A percentile compares a stretch with the other conserved stretches of the same genome.
These are phyloP conservation scores for Scomber japonicus DNA, from an alignment of 2,113 vertebrate species.

Conservation along the genomic window DNA sequence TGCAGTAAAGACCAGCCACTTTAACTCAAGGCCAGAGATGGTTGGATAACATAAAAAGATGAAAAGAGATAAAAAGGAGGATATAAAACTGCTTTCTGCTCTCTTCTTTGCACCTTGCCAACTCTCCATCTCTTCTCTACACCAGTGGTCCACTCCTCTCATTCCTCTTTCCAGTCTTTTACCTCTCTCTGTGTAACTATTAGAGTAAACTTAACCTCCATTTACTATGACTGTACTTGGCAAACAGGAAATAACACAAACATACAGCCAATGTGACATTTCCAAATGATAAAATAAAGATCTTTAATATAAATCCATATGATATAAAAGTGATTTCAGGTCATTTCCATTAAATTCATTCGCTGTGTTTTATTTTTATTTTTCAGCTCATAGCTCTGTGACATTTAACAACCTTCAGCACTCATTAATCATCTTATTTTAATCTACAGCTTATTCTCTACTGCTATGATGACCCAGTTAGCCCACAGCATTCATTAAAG, in stretches of 20 bases:
- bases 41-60: slow-evolving; percentile 12
- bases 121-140: slow-evolving; percentile 2
- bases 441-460: slow-evolving; percentile 37
- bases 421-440: slow-evolving; percentile 55
- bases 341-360: neutral
- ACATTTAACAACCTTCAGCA: slow-evolving; percentile 54
- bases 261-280: neutral
- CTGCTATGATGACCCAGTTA: slow-evolving; percentile 52
- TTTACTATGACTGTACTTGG: neutral
- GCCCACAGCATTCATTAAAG: slow-evolving; percentile 55
- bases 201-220: neutral
- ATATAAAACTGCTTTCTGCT: slow-evolving; percentile 6
- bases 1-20: slow-evolving; percentile 46
- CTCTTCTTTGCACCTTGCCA: slow-evolving; percentile 15
- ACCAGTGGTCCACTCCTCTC: too few species aligned
- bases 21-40: slow-evolving; percentile 37
- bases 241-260: neutral
- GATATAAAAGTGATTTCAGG: neutral
- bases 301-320: neutral
- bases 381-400: slow-evolving; percentile 8
- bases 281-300: neutral
- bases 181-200: too few species aligned
- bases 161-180: neutral
- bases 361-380: neutral
- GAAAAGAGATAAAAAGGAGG: slow-evolving; percentile 25